Conservation (phyloP, 1,140 invertebrate genomes). For the Drosophila melanogaster region DNA sequence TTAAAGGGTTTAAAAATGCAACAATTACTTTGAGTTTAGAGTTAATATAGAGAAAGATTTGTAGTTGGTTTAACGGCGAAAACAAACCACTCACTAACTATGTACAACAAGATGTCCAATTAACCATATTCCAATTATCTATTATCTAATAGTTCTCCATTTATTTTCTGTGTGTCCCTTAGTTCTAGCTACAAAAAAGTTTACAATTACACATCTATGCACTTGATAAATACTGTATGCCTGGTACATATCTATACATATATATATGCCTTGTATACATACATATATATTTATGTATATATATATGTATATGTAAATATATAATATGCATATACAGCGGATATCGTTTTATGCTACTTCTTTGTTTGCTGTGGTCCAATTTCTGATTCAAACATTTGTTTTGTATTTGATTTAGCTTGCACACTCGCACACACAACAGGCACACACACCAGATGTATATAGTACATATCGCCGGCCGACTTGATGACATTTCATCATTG, state of each 20-base stretch:
- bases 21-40: slow-evolving; percentile 54
- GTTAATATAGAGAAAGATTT: slow-evolving; percentile 37
- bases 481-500: slow-evolving; percentile 37
- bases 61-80: slow-evolving; percentile 34
- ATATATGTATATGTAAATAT: slow-evolving; percentile 13
- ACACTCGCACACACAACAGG: slow-evolving; percentile 17
- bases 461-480: slow-evolving; percentile 5
- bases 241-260: background rate
- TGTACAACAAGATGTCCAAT: slow-evolving; percentile 30
- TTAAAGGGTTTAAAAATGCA: slow-evolving; percentile 48
- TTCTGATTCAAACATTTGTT: slow-evolving; percentile 58
- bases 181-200: slow-evolving; percentile 54
- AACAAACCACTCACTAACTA: slow-evolving; percentile 33
- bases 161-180: slow-evolving; percentile 21
- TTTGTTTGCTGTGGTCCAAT: slow-evolving; percentile 66
- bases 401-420: slow-evolving; percentile 59
- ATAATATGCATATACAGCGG: slow-evolving; percentile 21
- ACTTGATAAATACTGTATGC: slow-evolving; percentile 31
- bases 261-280: background rate
- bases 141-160: slow-evolving; percentile 26
- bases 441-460: slow-evolving; percentile 8
- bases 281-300: slow-evolving; percentile 9
- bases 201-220: slow-evolving; percentile 45
- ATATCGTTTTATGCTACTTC: slow-evolving; percentile 22
- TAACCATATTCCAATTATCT: slow-evolving; percentile 20